Conservation (phyloP, 2,888 invertebrate genomes). For the Cephus pulcher region DNA sequence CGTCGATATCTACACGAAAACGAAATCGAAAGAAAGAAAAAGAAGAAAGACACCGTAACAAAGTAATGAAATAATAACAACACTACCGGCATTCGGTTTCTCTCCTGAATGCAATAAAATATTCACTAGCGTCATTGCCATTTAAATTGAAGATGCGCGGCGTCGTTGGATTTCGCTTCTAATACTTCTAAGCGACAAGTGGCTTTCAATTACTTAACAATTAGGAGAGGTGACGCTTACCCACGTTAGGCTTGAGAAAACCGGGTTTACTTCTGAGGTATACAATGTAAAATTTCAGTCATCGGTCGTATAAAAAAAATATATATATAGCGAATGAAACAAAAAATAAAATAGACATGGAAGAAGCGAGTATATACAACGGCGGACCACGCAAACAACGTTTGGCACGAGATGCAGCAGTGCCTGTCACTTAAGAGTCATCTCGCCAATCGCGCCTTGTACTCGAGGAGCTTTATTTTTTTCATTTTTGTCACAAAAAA, state of each 20-base stretch:
- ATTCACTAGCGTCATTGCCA: neutral
- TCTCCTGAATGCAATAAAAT: neutral
- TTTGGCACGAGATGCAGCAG: neutral
- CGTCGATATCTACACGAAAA: neutral
- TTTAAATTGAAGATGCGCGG: neutral
- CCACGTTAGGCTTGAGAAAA: neutral
- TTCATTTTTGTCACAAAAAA: neutral
- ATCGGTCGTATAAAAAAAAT: neutral
- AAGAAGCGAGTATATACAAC: constrained; percentile 44
- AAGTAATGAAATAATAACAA: neutral
- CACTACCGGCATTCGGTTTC: too few species aligned
- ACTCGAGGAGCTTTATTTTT: neutral
- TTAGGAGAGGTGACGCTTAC: neutral
- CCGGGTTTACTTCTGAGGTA: neutral
- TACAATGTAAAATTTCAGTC: neutral
- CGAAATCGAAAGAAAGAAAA: neutral
- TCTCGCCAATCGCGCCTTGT: neutral
- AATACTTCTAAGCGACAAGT: neutral
- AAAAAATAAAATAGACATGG: constrained; percentile 34
- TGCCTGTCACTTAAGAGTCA: neutral
- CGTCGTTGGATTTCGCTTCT: neutral
- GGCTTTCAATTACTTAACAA: neutral
- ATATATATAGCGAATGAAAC: constrained; percentile 3
- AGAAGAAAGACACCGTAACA: neutral
- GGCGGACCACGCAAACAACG: constrained; percentile 29